phyloP scores from a whole-genome alignment of 2,113 vertebrate genomes.

The Morone chrysops region DNA sequence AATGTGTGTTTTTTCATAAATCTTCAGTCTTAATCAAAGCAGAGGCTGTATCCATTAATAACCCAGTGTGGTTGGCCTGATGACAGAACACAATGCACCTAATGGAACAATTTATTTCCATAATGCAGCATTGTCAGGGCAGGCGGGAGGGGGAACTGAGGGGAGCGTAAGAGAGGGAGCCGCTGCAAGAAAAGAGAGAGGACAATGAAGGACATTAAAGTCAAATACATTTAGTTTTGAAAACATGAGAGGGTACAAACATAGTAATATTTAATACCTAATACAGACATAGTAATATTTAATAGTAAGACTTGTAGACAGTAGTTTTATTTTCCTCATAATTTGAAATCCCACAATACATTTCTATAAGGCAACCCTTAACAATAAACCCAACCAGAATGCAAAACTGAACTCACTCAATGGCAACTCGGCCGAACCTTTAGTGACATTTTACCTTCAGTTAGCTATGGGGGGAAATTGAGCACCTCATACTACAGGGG shows the following conservation, averaged over 20 bases:
- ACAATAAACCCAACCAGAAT: neutral
- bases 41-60: conserved; percentile 75
- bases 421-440: neutral
- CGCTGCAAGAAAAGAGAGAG: neutral
- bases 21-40: conserved; percentile 80
- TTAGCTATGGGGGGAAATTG: neutral
- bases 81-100: conserved; percentile 77
- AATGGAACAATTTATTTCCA: conserved; percentile 85
- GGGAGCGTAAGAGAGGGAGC: conserved; percentile 13
- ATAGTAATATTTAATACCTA: neutral
- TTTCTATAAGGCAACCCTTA: neutral
- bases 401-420: too few species aligned
- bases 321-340: neutral
- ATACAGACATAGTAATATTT: neutral
- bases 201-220: conserved; percentile 52
- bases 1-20: conserved; percentile 74
- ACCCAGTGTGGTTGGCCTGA: conserved; percentile 63
- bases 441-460: neutral
- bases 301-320: neutral
- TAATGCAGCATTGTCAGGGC: conserved; percentile 76
- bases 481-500: neutral
- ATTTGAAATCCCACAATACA: neutral
- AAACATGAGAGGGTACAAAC: neutral
- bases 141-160: conserved; percentile 20
- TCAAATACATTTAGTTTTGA: conserved; percentile 21